Conservation (phyloP, 2,888 invertebrate species). For the Eurois occulta region DNA sequence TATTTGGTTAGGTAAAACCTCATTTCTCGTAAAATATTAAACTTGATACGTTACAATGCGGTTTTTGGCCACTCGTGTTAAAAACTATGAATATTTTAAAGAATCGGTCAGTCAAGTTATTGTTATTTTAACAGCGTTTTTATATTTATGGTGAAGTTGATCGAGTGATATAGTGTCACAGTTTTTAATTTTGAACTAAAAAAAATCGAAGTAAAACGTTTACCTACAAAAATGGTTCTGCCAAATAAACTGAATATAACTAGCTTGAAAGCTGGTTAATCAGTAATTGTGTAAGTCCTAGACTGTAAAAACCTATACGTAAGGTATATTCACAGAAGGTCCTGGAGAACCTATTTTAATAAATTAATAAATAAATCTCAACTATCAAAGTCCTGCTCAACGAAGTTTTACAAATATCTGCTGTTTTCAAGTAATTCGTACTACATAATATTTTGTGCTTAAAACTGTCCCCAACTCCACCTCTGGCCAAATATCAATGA, state of each 20-base stretch:
- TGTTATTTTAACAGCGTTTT: slow-evolving; percentile 34
- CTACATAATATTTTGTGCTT: not conserved
- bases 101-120: slow-evolving; percentile 18
- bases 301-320: no score
- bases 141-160: slow-evolving; percentile 37
- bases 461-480: not conserved
- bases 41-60: slow-evolving; percentile 19
- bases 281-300: no score
- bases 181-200: slow-evolving; percentile 6
- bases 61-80: slow-evolving; percentile 49
- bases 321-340: no score
- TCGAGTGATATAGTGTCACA: not conserved
- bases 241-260: not conserved
- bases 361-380: not conserved
- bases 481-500: not conserved
- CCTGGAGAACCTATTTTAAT: no score
- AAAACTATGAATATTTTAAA: slow-evolving; percentile 58
- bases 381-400: not conserved
- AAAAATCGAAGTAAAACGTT: not conserved
- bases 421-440: not conserved
- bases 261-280: no score
- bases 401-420: not conserved
- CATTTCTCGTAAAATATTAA: slow-evolving; percentile 49
- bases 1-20: slow-evolving; percentile 10
- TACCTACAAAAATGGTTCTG: not conserved